phyloP scores from a whole-genome alignment of 2,797 vertebrate genomes.

The Spheniscus humboldti region DNA sequence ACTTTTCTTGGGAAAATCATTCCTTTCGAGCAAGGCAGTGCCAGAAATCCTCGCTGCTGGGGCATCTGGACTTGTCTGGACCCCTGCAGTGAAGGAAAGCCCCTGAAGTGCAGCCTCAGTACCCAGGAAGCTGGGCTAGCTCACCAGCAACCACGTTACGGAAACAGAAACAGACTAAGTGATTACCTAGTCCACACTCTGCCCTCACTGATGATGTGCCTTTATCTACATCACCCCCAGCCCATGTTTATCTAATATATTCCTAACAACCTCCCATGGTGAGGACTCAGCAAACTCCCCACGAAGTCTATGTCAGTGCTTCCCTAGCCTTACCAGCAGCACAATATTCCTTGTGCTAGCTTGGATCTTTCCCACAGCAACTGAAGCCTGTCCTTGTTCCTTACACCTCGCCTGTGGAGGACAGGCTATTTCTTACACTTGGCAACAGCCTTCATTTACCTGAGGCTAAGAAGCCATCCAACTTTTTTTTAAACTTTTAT shows the following conservation, averaged over 20 bases:
- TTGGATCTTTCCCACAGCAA: not conserved
- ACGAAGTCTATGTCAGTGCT: rapidly evolving
- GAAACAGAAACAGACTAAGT: not conserved
- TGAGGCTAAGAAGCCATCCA: not conserved
- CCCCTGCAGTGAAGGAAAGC: rapidly evolving
- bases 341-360: not conserved
- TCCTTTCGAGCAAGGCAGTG: not conserved
- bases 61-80: not conserved
- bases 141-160: not conserved
- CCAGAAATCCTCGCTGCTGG: not conserved
- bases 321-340: not conserved
- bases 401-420: not conserved
- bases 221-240: not conserved
- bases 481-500: not conserved
- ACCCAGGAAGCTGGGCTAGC: not conserved
- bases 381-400: not conserved
- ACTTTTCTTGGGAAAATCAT: not conserved
- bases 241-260: not conserved
- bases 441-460: not conserved
- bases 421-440: not conserved
- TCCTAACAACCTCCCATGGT: not conserved
- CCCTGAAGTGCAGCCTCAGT: not conserved
- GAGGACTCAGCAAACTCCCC: not conserved
- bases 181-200: not conserved
- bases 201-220: not conserved